These are phyloP conservation scores for Elmis aenea DNA, from an alignment of 2,888 invertebrate species.

Conservation along the genomic window DNA sequence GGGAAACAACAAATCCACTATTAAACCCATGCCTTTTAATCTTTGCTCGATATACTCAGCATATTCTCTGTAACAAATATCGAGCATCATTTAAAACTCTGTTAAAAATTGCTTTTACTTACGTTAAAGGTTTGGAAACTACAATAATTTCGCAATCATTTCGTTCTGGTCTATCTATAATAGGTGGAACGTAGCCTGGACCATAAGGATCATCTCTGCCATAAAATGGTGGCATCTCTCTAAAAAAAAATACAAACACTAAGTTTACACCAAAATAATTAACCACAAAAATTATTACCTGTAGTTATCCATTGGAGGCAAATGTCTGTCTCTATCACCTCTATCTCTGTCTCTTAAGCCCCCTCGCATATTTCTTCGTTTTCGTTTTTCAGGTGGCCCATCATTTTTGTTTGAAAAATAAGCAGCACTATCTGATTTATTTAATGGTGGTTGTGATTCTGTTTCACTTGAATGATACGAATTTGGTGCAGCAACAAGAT, in stretches of 20 bases:
- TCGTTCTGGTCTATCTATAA: slow-evolving; percentile 51
- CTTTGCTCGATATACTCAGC: slow-evolving; percentile 83
- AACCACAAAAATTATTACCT: slow-evolving; percentile 5
- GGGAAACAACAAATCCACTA: slow-evolving; percentile 84
- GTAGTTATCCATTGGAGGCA: slow-evolving; percentile 8
- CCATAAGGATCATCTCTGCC: slow-evolving; percentile 37
- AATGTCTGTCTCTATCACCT: background rate
- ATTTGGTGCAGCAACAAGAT: background rate
- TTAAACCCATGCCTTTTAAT: slow-evolving; percentile 70
- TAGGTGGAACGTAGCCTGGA: slow-evolving; percentile 31
- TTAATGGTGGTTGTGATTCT: too few species aligned
- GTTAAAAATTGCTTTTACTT: slow-evolving; percentile 42
- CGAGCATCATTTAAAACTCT: slow-evolving; percentile 3
- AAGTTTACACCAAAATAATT: background rate
- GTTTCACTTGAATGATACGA: too few species aligned
- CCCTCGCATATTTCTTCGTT: slow-evolving; percentile 13
- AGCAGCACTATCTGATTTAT: background rate
- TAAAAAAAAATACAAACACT: slow-evolving; percentile 7
- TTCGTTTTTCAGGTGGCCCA: slow-evolving; percentile 7
- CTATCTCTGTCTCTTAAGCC: slow-evolving; percentile 10
- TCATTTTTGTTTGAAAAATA: background rate
- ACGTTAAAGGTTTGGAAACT: slow-evolving; percentile 76
- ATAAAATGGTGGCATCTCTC: slow-evolving; percentile 31
- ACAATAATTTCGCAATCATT: slow-evolving; percentile 92
- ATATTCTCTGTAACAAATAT: slow-evolving; percentile 64